A percentile compares a stretch with the other conserved stretches of the same genome.
phyloP scores from a whole-genome alignment of 2,888 invertebrate genomes.

The Dynastes maya region DNA sequence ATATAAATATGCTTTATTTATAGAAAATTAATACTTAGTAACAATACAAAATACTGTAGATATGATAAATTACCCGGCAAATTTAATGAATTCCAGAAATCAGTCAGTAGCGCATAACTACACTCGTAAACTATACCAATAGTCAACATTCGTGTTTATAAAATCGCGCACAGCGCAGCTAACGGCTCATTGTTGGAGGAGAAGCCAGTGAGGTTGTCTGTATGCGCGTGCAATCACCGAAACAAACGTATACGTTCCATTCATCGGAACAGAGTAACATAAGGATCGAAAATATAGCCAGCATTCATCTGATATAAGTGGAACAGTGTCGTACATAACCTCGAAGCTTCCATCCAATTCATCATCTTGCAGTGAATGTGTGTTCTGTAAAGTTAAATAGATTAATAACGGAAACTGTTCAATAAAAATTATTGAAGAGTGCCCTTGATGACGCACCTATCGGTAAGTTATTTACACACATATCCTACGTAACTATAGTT shows the following conservation, averaged over 20 bases:
- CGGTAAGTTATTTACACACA: constrained; percentile 32
- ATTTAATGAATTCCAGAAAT: background rate
- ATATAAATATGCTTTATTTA: too few species aligned
- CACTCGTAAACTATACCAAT: background rate
- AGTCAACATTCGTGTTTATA: constrained; percentile 1
- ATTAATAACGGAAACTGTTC: constrained; percentile 9
- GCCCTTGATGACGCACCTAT: constrained; percentile 47
- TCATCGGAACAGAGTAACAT: constrained; percentile 31
- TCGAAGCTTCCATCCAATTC: constrained; percentile 22
- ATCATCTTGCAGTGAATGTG: constrained; percentile 33
- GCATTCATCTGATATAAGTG: constrained; percentile 17
- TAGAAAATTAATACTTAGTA: too few species aligned
- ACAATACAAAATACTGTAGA: too few species aligned
- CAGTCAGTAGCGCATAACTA: constrained; percentile 15
- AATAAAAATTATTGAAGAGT: constrained; percentile 24
- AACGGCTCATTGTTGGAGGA: constrained; percentile 39
- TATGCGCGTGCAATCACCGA: constrained; percentile 13
- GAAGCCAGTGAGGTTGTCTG: background rate
- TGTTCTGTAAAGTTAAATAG: constrained; percentile 13
- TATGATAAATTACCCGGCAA: background rate
- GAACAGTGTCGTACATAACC: constrained; percentile 39
- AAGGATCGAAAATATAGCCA: constrained; percentile 22
- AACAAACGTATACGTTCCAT: constrained; percentile 31
- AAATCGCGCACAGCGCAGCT: constrained; percentile 17
- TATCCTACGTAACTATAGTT: constrained; percentile 1